A percentile compares a stretch with the other conserved stretches of the same genome.
Evolutionary conservation across 2,797 vertebrate genomes (phyloP).

Genomic region (Gila robusta): DNA sequence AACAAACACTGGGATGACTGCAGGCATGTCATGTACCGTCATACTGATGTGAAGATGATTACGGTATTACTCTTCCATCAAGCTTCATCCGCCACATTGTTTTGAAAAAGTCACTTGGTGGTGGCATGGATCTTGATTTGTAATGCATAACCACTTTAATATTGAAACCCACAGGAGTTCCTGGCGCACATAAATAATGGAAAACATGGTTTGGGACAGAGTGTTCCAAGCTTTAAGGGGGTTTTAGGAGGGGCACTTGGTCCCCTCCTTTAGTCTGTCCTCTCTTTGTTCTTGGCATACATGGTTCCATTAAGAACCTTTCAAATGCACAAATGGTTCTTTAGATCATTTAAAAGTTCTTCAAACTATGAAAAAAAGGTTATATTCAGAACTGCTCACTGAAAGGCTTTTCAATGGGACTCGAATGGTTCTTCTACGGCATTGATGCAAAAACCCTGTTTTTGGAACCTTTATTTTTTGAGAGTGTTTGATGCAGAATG

Average conservation of each 20-base stretch:
- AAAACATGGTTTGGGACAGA: conserved; percentile 67
- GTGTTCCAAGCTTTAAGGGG: conserved; percentile 65
- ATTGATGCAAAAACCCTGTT: neutral
- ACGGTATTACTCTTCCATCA: conserved; percentile 55
- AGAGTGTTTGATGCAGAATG: conserved; percentile 41
- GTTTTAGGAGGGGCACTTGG: conserved; percentile 60
- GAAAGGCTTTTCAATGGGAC: neutral
- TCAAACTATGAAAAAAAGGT: neutral
- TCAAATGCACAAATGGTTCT: neutral
- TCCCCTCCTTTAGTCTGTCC: conserved; percentile 62
- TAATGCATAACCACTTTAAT: conserved; percentile 60
- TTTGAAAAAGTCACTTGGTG: conserved; percentile 61
- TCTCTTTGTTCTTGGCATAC: conserved; percentile 49
- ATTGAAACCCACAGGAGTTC: conserved; percentile 58
- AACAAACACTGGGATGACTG: conserved; percentile 66
- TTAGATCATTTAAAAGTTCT: neutral
- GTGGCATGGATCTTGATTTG: conserved; percentile 58
- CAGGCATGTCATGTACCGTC: conserved; percentile 60
- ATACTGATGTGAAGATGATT: conserved; percentile 60
- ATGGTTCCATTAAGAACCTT: neutral
- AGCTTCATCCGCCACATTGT: conserved; percentile 64
- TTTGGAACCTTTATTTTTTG: conserved; percentile 7
- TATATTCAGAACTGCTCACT: neutral
- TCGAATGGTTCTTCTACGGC: neutral
- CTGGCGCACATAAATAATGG: conserved; percentile 62